Evolutionary conservation across 2,888 invertebrate species (phyloP).

Genomic region (Caenorhabditis drosophilae): DNA sequence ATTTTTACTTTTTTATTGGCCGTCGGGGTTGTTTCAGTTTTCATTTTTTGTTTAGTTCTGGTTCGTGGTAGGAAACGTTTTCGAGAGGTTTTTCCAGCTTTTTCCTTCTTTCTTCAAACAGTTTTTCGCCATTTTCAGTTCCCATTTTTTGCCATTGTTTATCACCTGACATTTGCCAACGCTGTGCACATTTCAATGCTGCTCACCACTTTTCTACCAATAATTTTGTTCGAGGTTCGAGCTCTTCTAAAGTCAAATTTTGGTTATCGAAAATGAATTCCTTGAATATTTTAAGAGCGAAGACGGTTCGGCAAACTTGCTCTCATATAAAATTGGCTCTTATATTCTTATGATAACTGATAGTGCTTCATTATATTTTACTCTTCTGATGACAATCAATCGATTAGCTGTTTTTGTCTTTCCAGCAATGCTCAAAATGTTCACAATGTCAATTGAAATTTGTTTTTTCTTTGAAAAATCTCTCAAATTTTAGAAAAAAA

Average conservation of each 20-base stretch:
- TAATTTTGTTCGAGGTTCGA: conserved; percentile 40
- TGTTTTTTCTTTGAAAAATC: not conserved
- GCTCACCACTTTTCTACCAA: conserved; percentile 35
- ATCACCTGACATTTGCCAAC: conserved; percentile 27
- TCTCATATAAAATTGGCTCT: conserved; percentile 35
- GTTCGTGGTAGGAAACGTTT: conserved; percentile 36
- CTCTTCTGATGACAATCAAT: conserved; percentile 47
- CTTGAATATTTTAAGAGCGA: conserved; percentile 14
- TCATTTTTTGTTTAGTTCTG: conserved; percentile 31
- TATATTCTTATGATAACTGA: conserved; percentile 38
- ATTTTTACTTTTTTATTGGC: conserved; percentile 26
- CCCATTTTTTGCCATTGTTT: conserved; percentile 14
- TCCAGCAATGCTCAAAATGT: conserved; percentile 26
- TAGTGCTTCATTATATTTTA: conserved; percentile 42
- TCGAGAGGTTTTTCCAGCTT: conserved; percentile 22
- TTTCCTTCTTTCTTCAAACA: not conserved
- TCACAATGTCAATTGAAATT: conserved; percentile 17
- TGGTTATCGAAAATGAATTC: not conserved
- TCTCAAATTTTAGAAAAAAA: conserved; percentile 12
- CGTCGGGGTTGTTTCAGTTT: conserved; percentile 27
- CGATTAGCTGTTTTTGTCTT: conserved; percentile 46
- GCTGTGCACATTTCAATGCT: conserved; percentile 34
- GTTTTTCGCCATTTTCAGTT: conserved; percentile 20
- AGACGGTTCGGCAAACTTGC: conserved; percentile 19
- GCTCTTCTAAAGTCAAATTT: not conserved